Conservation (phyloP, 2,888 invertebrate species). For the Leptinotarsa haldemani region DNA sequence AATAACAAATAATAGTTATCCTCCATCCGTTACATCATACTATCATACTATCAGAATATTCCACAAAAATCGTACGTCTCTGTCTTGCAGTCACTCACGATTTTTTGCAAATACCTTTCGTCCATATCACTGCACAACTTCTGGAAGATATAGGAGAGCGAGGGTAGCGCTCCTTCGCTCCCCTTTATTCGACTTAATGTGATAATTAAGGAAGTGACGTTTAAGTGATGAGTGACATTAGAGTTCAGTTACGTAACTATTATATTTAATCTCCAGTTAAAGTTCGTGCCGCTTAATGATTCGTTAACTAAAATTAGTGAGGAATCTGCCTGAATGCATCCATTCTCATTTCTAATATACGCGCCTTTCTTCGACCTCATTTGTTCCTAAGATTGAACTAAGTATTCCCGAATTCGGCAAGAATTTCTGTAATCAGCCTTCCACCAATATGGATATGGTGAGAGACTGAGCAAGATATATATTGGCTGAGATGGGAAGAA, state of each 20-base stretch:
- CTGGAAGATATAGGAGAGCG: neutral
- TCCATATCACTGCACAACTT: conserved; percentile 10
- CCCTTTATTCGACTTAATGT: conserved; percentile 57
- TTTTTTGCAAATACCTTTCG: conserved; percentile 1
- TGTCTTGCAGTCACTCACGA: neutral
- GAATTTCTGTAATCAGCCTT: conserved; percentile 37
- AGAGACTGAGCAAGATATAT: conserved; percentile 7
- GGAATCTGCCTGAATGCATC: conserved; percentile 56
- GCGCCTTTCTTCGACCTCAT: conserved; percentile 55
- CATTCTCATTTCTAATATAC: conserved; percentile 52
- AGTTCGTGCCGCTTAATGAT: conserved; percentile 64
- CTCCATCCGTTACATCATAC: too few species aligned
- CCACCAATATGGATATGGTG: neutral
- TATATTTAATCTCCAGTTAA: conserved; percentile 67
- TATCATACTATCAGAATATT: neutral
- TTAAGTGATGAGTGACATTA: conserved; percentile 67
- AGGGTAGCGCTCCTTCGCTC: conserved; percentile 24
- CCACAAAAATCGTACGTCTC: neutral
- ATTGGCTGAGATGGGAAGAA: neutral
- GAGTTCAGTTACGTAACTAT: conserved; percentile 64
- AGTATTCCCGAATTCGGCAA: conserved; percentile 44
- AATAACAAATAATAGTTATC: too few species aligned
- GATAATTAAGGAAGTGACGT: conserved; percentile 66
- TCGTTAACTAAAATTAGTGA: conserved; percentile 63
- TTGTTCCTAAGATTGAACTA: conserved; percentile 51